Percentiles rank a stretch among this genome's conserved stretches.
These are phyloP conservation scores for Macrocentrus cingulum DNA, from an alignment of 1,140 invertebrate genomes.

Conservation along the genomic window DNA sequence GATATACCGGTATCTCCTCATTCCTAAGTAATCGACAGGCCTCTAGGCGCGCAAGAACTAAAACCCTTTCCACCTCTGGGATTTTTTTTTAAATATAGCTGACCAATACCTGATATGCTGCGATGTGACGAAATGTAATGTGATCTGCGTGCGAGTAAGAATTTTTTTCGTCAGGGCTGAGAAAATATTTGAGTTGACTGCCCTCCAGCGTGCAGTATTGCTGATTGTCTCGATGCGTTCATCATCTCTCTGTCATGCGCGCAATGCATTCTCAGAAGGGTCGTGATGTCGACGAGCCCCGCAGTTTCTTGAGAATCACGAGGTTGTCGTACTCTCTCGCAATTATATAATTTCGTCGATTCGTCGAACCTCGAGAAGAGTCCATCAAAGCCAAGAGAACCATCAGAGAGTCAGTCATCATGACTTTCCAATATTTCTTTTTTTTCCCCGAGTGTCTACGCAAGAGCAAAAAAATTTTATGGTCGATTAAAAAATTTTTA, in stretches of 20 bases:
- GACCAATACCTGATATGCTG: constrained; percentile 31
- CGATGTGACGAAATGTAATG: constrained; percentile 30
- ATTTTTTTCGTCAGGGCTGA: no score
- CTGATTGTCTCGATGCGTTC: no score
- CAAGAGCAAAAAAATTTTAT: no score
- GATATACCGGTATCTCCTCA: constrained; percentile 59
- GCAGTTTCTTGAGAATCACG: constrained; percentile 23
- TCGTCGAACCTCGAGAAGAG: constrained; percentile 22
- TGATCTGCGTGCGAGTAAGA: no score
- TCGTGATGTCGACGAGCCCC: background rate
- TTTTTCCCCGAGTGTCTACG: no score
- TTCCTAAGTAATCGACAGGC: constrained; percentile 56
- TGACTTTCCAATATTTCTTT: no score
- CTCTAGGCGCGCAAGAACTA: constrained; percentile 44
- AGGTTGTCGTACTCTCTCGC: constrained; percentile 28
- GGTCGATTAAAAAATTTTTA: no score
- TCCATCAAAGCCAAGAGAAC: constrained; percentile 4
- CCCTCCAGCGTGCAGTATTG: no score
- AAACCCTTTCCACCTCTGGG: constrained; percentile 38
- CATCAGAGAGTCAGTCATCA: no score
- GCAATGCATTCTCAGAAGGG: background rate
- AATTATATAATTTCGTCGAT: constrained; percentile 30
- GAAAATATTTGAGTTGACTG: no score
- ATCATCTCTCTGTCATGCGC: no score
- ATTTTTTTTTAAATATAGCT: constrained; percentile 53